Base-by-base conservation (phyloP, 2,888 invertebrate species). In the Parasteatoda lunata region DNA sequence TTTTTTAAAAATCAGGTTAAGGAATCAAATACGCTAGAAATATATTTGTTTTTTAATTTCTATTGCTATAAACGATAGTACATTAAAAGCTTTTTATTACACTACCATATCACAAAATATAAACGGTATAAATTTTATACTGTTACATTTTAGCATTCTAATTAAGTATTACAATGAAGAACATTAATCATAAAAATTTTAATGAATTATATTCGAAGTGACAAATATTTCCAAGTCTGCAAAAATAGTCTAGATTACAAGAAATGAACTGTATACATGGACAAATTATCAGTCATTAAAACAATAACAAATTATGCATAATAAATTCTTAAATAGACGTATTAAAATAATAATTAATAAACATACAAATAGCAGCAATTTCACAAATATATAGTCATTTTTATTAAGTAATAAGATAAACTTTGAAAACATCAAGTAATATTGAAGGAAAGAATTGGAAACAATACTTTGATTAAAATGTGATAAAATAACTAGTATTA, bases 51-150 rank as follows among this genome's bases (percentile, higher is more conserved):
- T 71, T 72, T 59, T 75, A 75, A 64, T 52, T 64, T 54, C 49
- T 65, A 45, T 59, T 5, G 8, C 75, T 64, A 68, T 15, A 45
- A 66, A 76, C 45, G 75, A 77, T 47, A 80, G 65, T 66, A 30
- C 30, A 30, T 77, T 77, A 80, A 84, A 84, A 84, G 52, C 49
- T 77, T 73, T 73, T 70, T 71, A 85, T 76, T 80, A 85, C 70
- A 85, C 64, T 80, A 76, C 85, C 66, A 76, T 85, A 80, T 85
- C 85, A 85, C 85, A 85, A 85, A 84, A 85, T 81, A 85, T 79
- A 79, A 84, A 84, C 80, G 85, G 77, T 76, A 65, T 71, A 78
- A 80, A 47, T 54, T 80, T 75, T 71, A 77, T 48, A 71, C 64
- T 59, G 69, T 75, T 15, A 52, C 51, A 81, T 72, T 72, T 72